phyloP scores from a whole-genome alignment of 2,888 invertebrate species.

The Epicampocera succincta region DNA sequence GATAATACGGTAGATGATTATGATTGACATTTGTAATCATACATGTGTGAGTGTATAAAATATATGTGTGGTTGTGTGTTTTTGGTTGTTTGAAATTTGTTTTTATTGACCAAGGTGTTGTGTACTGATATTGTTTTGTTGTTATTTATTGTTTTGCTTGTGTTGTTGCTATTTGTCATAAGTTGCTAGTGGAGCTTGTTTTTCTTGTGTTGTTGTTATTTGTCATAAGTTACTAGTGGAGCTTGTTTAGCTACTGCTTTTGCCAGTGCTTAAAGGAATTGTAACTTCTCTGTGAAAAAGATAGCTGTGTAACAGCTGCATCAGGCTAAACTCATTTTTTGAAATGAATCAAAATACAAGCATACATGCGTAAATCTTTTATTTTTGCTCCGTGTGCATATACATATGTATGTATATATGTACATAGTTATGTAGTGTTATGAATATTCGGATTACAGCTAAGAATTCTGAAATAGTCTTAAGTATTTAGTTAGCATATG shows the following conservation, averaged over 20 bases:
- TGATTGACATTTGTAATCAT: conserved; percentile 46
- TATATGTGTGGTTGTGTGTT: conserved; percentile 5
- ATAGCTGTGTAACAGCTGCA: no score
- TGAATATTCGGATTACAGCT: no score
- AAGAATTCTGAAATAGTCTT: no score
- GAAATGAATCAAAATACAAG: no score
- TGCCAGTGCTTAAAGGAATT: conserved; percentile 17
- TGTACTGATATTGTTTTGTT: conserved; percentile 49
- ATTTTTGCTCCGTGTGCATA: no score
- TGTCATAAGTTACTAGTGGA: conserved; percentile 29
- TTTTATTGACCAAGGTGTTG: conserved; percentile 63
- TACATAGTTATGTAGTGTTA: no score
- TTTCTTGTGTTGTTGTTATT: conserved; percentile 28
- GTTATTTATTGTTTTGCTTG: conserved; percentile 37
- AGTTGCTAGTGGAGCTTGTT: conserved; percentile 29
- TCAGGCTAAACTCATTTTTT: no score
- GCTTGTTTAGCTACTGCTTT: conserved; percentile 40
- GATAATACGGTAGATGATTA: conserved; percentile 33
- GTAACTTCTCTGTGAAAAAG: no score
- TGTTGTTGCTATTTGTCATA: conserved; percentile 36
- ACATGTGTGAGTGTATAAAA: conserved; percentile 5
- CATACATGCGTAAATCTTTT: no score
- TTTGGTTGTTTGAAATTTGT: conserved; percentile 44
- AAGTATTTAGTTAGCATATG: no score
- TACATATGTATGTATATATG: no score